A percentile compares a stretch with the other conserved stretches of the same genome.
Evolutionary conservation across 2,888 invertebrate genomes (phyloP).

Genomic region (Drosophila formosana): DNA sequence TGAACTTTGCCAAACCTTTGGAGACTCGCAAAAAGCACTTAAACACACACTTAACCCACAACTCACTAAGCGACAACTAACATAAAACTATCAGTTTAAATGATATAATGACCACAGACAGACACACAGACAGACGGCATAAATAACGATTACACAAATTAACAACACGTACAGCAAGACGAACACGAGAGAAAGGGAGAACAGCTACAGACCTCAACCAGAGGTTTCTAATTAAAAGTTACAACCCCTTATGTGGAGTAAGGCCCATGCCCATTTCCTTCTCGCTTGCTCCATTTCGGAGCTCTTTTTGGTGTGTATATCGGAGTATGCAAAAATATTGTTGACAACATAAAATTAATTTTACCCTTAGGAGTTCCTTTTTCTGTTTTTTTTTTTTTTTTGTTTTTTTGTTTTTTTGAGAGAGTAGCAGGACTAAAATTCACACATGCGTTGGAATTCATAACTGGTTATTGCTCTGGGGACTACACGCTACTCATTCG

Average conservation of each 20-base stretch:
- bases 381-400: slow-evolving; percentile 12
- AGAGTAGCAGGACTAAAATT: slow-evolving; percentile 37
- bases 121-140: slow-evolving; percentile 26
- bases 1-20: slow-evolving; percentile 35
- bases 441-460: slow-evolving; percentile 56
- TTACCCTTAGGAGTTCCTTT: slow-evolving; percentile 50
- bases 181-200: neutral
- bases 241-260: slow-evolving; percentile 37
- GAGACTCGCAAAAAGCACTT: slow-evolving; percentile 32
- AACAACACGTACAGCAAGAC: slow-evolving; percentile 31
- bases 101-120: slow-evolving; percentile 47
- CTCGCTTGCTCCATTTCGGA: slow-evolving; percentile 8
- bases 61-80: slow-evolving; percentile 1
- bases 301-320: slow-evolving; percentile 22
- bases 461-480: slow-evolving; percentile 44
- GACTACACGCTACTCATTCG: slow-evolving; percentile 3
- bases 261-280: neutral
- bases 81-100: slow-evolving; percentile 64
- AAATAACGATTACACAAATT: slow-evolving; percentile 60
- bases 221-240: slow-evolving; percentile 76
- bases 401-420: slow-evolving; percentile 9
- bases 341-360: slow-evolving; percentile 72
- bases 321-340: slow-evolving; percentile 62
- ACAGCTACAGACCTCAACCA: slow-evolving; percentile 24
- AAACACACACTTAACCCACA: slow-evolving; percentile 51